A percentile compares a stretch with the other conserved stretches of the same genome.
These are phyloP conservation scores for Protomyctophum bolini DNA, from an alignment of 2,113 vertebrate species.

Conservation along the genomic window DNA sequence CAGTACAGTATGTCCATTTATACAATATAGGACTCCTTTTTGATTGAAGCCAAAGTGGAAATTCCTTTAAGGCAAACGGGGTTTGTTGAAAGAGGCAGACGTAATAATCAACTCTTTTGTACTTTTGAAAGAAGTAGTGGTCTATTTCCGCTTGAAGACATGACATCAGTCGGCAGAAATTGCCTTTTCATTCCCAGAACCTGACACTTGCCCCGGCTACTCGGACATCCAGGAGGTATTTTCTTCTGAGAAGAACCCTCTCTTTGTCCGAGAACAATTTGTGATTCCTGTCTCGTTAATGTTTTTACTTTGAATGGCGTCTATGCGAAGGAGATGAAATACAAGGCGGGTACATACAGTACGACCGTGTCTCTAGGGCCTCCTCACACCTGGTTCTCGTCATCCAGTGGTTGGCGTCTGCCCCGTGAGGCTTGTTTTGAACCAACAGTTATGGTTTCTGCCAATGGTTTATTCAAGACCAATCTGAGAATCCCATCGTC, in stretches of 20 bases:
- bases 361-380: neutral
- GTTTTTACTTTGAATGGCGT: neutral
- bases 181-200: constrained; percentile 11
- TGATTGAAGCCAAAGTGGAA: neutral
- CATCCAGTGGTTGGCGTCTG: too few relatives aligned
- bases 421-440: too few relatives aligned
- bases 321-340: constrained; percentile 23
- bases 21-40: neutral
- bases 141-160: constrained; percentile 5
- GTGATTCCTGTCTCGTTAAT: constrained; percentile 8
- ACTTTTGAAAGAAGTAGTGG: constrained; percentile 20
- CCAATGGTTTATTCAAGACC: too few relatives aligned
- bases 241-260: constrained; percentile 62
- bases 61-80: neutral
- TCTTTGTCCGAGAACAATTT: neutral
- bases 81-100: constrained; percentile 3
- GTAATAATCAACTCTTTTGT: neutral
- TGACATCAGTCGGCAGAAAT: neutral
- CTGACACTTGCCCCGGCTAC: neutral
- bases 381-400: too few relatives aligned
- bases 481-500: too few relatives aligned
- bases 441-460: too few relatives aligned
- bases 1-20: neutral
- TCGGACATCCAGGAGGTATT: constrained; percentile 14
- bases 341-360: constrained; percentile 21